Base-by-base conservation (phyloP, 1,140 invertebrate genomes). In the Mya arenaria region DNA sequence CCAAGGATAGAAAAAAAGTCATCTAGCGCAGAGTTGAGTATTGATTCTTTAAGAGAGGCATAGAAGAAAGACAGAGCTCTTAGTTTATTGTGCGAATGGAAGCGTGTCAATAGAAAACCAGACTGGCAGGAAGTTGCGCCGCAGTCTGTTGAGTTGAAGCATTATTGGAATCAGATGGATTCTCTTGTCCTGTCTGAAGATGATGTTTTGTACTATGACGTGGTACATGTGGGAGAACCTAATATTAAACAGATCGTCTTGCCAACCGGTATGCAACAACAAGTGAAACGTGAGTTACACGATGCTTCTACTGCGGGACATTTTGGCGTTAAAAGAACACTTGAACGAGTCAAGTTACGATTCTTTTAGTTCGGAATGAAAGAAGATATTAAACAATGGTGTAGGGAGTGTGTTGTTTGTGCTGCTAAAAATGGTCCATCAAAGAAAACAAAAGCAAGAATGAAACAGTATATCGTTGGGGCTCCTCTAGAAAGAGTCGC, bases 121-220 rank as follows among this genome's bases (percentile, higher is more conserved):
- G 19, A 13, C 10, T 84, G 60, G 75, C 17, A 32, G 19, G 69
- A 84, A 37, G 41, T 84, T 4, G 36, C 63, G 0, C 23, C 23
- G 15, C 19, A 25, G 0, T 39, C 30, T 15, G 44, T 17, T 6
- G 55, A 60, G 5, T 1, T 80, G 13, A 84, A 82, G 36, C 74
- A 69, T 58, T 75, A 81, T 28, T 80, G 83, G 77, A 68, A 68
- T 44, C 23, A 62, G 4, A 25, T 80, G 1, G 69, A 84, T 69
- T 80, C 77, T 2, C 32, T 84, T 28, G 32, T n/a, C n/a, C 37
- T 74, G n/a, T n/a, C 19, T 34, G 5, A 68, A 0, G 25, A 68
- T 32, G n/a, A 66, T 78, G 25, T 82, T 10, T 78, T 62, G 15
- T 41, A 52, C 25, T 25, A 25, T 17, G 39, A 23, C 15, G 32